Conservation (phyloP, 2,113 vertebrate species). For the Sardina pilchardus region DNA sequence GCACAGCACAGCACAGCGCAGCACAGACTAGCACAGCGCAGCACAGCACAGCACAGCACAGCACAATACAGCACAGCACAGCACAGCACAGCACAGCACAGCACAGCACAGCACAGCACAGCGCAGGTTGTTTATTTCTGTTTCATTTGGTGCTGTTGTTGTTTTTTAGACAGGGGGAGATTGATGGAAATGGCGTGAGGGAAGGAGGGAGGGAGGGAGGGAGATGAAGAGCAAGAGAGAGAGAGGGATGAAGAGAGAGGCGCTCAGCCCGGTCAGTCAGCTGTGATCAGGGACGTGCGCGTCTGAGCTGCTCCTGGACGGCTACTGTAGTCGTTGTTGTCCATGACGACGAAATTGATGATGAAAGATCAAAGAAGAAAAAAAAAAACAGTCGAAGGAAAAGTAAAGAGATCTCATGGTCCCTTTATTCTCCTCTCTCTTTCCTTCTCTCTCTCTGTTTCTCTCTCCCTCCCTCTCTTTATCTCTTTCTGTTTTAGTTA, state of each 20-base stretch:
- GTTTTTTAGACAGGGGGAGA: constrained; percentile 4
- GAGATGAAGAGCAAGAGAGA: not conserved
- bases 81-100: too few relatives aligned
- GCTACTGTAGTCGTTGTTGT: not conserved
- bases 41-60: too few relatives aligned
- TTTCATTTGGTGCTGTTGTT: constrained; percentile 1
- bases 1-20: too few relatives aligned
- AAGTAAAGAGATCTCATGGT: too few relatives aligned
- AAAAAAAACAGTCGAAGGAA: too few relatives aligned
- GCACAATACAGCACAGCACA: too few relatives aligned
- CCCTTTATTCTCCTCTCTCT: too few relatives aligned
- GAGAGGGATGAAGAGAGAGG: not conserved
- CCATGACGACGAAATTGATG: not conserved
- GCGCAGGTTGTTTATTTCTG: not conserved
- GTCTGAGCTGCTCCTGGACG: constrained; percentile 30
- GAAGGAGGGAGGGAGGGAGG: not conserved
- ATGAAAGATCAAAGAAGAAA: too few relatives aligned
- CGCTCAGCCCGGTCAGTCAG: not conserved
- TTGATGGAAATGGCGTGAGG: not conserved
- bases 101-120: too few relatives aligned
- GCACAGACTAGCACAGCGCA: too few relatives aligned
- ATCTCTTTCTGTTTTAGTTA: not conserved
- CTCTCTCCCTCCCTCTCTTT: not conserved
- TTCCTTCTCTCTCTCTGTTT: not conserved
- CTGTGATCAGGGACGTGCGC: constrained; percentile 35